Conservation (phyloP, 2,113 vertebrate species). For the Oreochromis aureus region DNA sequence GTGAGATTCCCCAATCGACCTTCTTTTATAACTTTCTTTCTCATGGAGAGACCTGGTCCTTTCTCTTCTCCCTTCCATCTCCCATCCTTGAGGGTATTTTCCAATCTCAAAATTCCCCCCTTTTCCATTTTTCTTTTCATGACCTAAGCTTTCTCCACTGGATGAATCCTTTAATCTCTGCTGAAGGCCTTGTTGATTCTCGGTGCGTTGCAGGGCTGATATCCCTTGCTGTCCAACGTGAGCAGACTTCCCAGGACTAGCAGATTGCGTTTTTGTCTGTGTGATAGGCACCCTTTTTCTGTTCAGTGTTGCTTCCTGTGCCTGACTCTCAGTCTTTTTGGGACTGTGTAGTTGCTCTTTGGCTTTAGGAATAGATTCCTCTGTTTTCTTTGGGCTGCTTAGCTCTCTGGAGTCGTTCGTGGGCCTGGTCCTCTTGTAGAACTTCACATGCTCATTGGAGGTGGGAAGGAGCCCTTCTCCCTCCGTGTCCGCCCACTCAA, state of each 20-base stretch:
- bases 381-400: constrained; percentile 70
- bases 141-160: constrained; percentile 25
- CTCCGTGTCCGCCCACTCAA: constrained; percentile 30
- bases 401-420: constrained; percentile 60
- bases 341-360: constrained; percentile 52
- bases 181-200: constrained; percentile 11
- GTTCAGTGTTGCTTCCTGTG: constrained; percentile 19
- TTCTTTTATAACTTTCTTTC: constrained; percentile 26
- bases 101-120: not conserved
- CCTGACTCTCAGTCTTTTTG: constrained; percentile 40
- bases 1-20: not conserved
- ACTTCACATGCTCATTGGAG: constrained; percentile 39
- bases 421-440: constrained; percentile 50
- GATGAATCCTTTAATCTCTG: constrained; percentile 18
- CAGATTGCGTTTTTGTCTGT: not conserved
- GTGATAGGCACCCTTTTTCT: constrained; percentile 24
- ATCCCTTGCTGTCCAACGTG: constrained; percentile 13
- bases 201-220: not conserved
- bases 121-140: constrained; percentile 22
- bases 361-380: constrained; percentile 56
- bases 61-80: constrained; percentile 11
- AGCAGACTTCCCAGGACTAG: constrained; percentile 21
- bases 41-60: not conserved
- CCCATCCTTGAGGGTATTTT: not conserved
- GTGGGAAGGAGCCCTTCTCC: constrained; percentile 25